These are phyloP conservation scores for Pituophis catenifer DNA, from an alignment of 2,113 vertebrate genomes.

Conservation along the genomic window DNA sequence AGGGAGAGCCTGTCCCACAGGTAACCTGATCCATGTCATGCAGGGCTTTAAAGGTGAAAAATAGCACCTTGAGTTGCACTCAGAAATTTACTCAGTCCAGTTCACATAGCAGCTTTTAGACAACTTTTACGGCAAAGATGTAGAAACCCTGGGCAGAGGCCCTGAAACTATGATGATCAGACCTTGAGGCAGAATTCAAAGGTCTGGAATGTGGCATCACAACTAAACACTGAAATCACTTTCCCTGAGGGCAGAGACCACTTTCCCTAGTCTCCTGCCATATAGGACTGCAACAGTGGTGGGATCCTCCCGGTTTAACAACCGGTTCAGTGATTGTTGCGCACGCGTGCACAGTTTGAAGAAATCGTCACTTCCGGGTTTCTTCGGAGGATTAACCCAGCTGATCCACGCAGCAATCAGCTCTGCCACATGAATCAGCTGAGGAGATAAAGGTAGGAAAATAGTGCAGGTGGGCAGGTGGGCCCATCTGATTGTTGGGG, in stretches of 20 bases:
- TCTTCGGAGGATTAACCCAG: no score
- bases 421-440: no score
- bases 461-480: no score
- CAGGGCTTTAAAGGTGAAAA: background rate
- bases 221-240: background rate
- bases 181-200: background rate
- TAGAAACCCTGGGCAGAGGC: background rate
- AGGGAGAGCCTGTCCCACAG: background rate
- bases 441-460: no score
- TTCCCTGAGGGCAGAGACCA: background rate
- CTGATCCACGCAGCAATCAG: no score
- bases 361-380: no score
- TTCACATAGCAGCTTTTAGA: background rate
- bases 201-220: background rate
- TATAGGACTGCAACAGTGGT: no score
- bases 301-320: no score
- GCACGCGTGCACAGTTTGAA: no score
- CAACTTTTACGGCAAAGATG: background rate
- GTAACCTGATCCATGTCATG: background rate
- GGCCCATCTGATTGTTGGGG: no score
- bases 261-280: background rate
- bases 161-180: background rate
- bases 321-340: no score
- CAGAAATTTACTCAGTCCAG: background rate
- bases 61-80: background rate